Evolutionary conservation across 2,797 vertebrate species (phyloP).

Genomic region (Crotalus adamanteus): DNA sequence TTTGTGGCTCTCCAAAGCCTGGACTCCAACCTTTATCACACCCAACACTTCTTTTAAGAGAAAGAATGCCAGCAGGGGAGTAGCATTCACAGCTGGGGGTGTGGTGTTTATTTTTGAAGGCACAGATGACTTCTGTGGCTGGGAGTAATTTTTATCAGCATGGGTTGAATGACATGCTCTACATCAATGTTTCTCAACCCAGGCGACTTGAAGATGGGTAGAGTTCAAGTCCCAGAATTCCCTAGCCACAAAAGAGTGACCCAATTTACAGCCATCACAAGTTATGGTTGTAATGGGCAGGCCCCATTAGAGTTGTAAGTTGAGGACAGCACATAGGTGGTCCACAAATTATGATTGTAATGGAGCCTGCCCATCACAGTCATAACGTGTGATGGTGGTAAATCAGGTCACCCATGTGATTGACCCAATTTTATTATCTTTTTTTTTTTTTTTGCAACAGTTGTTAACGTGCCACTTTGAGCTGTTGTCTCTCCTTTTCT

Average conservation of each 20-base stretch:
- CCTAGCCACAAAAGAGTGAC: not conserved
- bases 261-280: not conserved
- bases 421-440: not conserved
- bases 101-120: not conserved
- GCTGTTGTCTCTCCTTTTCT: not conserved
- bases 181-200: not conserved
- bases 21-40: not conserved
- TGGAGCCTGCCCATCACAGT: not conserved
- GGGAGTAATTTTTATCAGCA: not conserved
- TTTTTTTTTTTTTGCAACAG: not conserved
- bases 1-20: not conserved
- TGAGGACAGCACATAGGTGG: not conserved
- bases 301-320: not conserved
- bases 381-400: not conserved
- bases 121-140: not conserved
- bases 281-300: not conserved
- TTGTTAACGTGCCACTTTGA: not conserved
- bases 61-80: not conserved
- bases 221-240: not conserved
- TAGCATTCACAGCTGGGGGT: not conserved
- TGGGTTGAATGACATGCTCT: not conserved
- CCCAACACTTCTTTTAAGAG: not conserved
- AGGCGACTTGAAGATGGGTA: not conserved
- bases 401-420: not conserved
- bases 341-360: not conserved